phyloP scores from a whole-genome alignment of 2,888 invertebrate species.

The Trachelus troglodyta region DNA sequence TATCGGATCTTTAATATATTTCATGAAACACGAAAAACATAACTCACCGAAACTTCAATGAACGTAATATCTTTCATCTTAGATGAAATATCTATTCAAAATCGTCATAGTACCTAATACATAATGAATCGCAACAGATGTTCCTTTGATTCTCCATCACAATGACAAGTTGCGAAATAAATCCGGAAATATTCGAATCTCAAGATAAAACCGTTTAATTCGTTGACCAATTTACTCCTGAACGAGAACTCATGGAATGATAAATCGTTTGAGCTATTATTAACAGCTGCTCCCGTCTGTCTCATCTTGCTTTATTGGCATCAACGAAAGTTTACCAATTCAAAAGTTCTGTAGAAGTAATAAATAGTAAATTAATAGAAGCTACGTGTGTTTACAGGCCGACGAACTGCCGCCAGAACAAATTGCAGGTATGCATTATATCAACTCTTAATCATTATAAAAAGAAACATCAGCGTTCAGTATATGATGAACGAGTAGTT shows the following conservation, averaged over 20 bases:
- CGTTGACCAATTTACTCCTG: background rate
- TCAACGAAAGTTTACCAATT: background rate
- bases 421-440: constrained; percentile 80
- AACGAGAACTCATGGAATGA: background rate
- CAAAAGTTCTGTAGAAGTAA: background rate
- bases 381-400: constrained; percentile 71
- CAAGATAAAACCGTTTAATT: background rate
- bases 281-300: background rate
- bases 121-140: background rate
- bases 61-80: background rate
- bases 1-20: background rate
- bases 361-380: background rate
- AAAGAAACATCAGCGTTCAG: background rate
- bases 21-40: background rate
- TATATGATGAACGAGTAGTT: background rate
- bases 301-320: background rate
- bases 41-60: background rate
- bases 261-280: background rate
- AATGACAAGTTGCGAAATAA: background rate
- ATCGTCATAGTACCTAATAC: background rate
- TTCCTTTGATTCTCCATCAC: background rate
- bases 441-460: background rate
- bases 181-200: background rate
- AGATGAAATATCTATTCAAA: background rate
- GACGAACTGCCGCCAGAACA: constrained; percentile 93